phyloP scores from a whole-genome alignment of 2,797 vertebrate species.

The Neosalanx taihuensis region DNA sequence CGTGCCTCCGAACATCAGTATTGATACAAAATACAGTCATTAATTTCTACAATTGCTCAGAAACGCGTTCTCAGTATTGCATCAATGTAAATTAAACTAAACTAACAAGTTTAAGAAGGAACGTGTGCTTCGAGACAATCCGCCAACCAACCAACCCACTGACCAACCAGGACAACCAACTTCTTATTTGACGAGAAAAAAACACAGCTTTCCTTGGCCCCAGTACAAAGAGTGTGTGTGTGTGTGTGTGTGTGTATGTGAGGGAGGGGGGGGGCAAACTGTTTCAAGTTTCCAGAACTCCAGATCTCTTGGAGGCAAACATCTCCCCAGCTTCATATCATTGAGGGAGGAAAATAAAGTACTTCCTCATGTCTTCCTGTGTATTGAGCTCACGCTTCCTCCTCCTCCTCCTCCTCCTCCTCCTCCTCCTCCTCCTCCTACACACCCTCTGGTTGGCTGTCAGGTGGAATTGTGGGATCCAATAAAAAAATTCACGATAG shows the following conservation, averaged over 20 bases:
- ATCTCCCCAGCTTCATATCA: constrained; percentile 49
- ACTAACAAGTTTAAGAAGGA: constrained; percentile 25
- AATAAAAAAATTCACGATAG: constrained; percentile 22
- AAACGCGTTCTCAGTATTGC: background rate
- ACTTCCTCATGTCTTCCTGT: constrained; percentile 52
- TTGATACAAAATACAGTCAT: constrained; percentile 37
- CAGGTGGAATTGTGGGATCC: constrained; percentile 28
- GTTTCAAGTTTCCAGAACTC: constrained; percentile 44
- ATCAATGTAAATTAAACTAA: constrained; percentile 8
- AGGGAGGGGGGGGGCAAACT: background rate
- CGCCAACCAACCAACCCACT: background rate
- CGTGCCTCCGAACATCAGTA: constrained; percentile 42
- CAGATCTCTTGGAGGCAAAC: constrained; percentile 50
- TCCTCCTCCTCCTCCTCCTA: constrained; percentile 38
- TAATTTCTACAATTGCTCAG: constrained; percentile 31
- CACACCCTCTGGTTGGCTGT: constrained; percentile 24
- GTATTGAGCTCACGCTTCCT: constrained; percentile 48
- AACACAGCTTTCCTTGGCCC: constrained; percentile 40
- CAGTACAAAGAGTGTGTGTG: constrained; percentile 21
- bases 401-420: constrained; percentile 31
- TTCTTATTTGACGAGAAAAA: background rate
- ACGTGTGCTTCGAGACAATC: background rate
- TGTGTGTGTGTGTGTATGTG: no score
- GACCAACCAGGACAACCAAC: background rate
- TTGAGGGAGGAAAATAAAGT: constrained; percentile 34